Evolutionary conservation across 92 coral and sea anemone species (phyloP).

Genomic region (Heteractis magnifica): DNA sequence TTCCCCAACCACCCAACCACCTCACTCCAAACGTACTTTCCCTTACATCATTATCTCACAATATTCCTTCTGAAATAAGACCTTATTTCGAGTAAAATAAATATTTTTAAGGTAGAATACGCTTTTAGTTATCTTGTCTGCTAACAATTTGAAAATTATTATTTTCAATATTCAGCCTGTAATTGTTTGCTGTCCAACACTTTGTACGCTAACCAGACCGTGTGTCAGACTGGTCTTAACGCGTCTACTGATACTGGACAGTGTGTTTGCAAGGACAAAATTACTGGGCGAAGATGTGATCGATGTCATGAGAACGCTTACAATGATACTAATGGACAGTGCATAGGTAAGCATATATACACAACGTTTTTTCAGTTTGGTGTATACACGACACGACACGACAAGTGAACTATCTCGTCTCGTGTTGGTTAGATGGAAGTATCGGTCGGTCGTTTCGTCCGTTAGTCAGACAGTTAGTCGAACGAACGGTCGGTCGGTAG

Average conservation of each 20-base stretch:
- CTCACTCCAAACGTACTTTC: no score
- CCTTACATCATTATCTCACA: no score
- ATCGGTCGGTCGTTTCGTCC: not conserved
- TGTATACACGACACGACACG: no score
- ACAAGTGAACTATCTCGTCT: no score
- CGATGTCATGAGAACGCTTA: constrained; percentile 97
- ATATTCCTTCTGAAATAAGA: no score
- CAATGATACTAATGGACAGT: constrained; percentile 70
- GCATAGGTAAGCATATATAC: constrained; percentile 66
- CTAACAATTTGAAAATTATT: no score
- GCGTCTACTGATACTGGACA: constrained; percentile 62
- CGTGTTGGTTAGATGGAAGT: not conserved
- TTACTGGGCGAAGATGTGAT: constrained; percentile 87
- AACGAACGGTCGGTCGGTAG: not conserved
- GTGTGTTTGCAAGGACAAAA: constrained; percentile 76
- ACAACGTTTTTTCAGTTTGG: no score
- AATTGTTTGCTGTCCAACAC: constrained; percentile 85
- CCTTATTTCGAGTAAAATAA: no score
- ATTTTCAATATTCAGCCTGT: constrained; percentile 47
- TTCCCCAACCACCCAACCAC: no score
- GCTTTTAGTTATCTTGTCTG: no score
- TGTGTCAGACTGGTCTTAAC: constrained; percentile 50
- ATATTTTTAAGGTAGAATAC: no score
- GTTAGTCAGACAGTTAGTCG: not conserved
- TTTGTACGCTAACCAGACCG: constrained; percentile 74